Evolutionary conservation across 2,113 vertebrate species (phyloP).

Genomic region (Varanus salvator): DNA sequence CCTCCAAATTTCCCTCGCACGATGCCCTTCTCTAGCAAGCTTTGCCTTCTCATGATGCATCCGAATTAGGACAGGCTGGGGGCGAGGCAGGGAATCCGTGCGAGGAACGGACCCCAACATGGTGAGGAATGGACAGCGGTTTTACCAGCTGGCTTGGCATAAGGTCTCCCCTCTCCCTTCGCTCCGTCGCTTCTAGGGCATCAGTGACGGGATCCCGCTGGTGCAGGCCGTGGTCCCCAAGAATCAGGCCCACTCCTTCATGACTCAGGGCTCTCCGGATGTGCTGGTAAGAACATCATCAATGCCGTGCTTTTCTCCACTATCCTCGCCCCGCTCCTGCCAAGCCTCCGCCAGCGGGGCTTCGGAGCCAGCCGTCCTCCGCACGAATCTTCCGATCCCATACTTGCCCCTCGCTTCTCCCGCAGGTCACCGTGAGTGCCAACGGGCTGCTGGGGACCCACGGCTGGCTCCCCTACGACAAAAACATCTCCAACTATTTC

Average conservation of each 20-base stretch:
- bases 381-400: neutral
- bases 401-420: neutral
- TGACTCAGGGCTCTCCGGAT: slow-evolving; percentile 89
- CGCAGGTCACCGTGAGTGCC: slow-evolving; percentile 92
- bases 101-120: neutral
- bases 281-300: slow-evolving; percentile 81
- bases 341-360: too few relatives aligned
- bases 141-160: too few relatives aligned
- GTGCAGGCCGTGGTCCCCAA: slow-evolving; percentile 92
- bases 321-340: neutral
- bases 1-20: too few relatives aligned
- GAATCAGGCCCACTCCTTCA: slow-evolving; percentile 91
- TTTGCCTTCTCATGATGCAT: too few relatives aligned
- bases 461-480: slow-evolving; percentile 94
- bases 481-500: slow-evolving; percentile 98
- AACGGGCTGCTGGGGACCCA: slow-evolving; percentile 92
- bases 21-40: too few relatives aligned
- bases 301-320: fast-evolving
- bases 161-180: neutral
- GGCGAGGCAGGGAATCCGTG: neutral
- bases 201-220: slow-evolving; percentile 88
- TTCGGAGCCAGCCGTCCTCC: too few relatives aligned
- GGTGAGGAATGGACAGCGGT: neutral
- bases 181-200: slow-evolving; percentile 74
- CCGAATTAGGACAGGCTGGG: too few relatives aligned